Conservation (phyloP, 1,140 invertebrate genomes). For the Halotydeus destructor region DNA sequence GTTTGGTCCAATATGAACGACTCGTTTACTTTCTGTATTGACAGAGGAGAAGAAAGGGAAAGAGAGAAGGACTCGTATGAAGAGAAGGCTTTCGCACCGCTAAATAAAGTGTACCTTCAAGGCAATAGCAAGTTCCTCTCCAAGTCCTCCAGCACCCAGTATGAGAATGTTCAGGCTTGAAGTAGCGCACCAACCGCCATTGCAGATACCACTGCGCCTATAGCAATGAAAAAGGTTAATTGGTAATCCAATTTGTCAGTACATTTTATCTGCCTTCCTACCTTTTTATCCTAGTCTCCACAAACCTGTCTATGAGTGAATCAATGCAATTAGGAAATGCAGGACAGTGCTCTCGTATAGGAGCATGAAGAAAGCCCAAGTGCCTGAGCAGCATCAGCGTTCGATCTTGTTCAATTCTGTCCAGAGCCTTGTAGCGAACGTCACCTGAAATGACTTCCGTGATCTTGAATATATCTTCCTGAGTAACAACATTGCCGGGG, state of each 20-base stretch:
- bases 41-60: conserved; percentile 6
- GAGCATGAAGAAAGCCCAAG: conserved; percentile 84
- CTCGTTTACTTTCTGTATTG: conserved; percentile 8
- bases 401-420: conserved; percentile 76
- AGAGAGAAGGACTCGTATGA: background rate
- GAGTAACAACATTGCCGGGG: conserved; percentile 68
- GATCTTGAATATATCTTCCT: conserved; percentile 81
- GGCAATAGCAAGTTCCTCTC: conserved; percentile 51
- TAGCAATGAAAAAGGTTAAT: conserved; percentile 13
- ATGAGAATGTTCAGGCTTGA: conserved; percentile 31
- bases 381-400: conserved; percentile 85
- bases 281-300: conserved; percentile 13
- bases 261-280: no score
- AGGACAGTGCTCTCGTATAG: conserved; percentile 77
- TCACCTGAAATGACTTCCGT: conserved; percentile 75
- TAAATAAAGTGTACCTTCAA: conserved; percentile 36
- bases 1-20: conserved; percentile 54
- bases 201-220: conserved; percentile 42
- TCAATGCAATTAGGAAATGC: conserved; percentile 72
- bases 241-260: background rate
- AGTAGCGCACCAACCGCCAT: no score
- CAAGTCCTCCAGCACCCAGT: conserved; percentile 49
- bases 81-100: background rate
- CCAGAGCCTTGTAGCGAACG: conserved; percentile 76
- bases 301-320: conserved; percentile 36